Base-by-base conservation (phyloP, 2,113 vertebrate species). In the Scortum barcoo region DNA sequence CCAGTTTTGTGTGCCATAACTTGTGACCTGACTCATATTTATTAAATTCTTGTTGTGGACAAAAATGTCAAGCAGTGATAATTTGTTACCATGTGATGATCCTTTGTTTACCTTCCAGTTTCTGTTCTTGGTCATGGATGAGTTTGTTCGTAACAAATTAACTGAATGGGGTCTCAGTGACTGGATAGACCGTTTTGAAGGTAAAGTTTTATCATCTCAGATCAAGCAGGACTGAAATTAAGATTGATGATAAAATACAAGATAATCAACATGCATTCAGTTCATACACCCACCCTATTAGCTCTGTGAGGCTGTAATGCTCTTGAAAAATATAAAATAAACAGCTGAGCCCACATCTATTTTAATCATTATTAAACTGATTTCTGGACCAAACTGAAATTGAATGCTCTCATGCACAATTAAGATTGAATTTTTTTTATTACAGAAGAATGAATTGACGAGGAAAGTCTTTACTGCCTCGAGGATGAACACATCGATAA, bases 111-210 rank as follows among this genome's bases (percentile, higher is more conserved):
- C 20, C 14, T 71, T 78, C 0, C 56, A 85, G 72, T 70, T 76
- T n/a, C 53, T 33, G 26, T 67, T 74, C 3, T 17, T 62, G 0
- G 54, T n/a, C 46, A 88, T 88, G 86, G 86, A 90, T 76, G 57
- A 76, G 2, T 90, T 88, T 80, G 86, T 90, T 7, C 0, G 14
- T 17, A 2, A 57, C 4, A 81, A 53, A 81, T 46, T 86, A 0
- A 70, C 0, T n/a, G 72, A 88, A 63, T 86, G 86, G 83, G 24
- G 4, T 50, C 48, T 90, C 3, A 42, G n/a, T 0, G 5, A 58
- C 0, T 74, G 1, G n/a, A 85, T 82, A 24, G 4, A 57, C 1
- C 58, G 0, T 67, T 90, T 90, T 74, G 0, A 77, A 82, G 89
- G 86, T 88, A 85, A 79, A 58, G 58, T 71, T 9, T 46, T 5